Conservation (phyloP, 1,140 invertebrate genomes). For the Lethocerus indicus region DNA sequence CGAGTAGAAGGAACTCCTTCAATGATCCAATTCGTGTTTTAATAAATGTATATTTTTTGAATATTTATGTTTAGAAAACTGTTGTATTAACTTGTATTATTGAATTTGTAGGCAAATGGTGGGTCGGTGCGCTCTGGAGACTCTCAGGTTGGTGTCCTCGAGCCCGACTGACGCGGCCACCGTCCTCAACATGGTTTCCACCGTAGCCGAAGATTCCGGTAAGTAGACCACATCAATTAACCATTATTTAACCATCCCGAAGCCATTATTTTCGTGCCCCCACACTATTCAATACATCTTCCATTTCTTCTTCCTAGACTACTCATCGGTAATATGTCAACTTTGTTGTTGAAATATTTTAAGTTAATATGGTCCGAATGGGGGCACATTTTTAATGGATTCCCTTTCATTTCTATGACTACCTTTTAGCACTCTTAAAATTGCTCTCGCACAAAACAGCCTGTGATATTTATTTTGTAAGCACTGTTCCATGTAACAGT, state of each 20-base stretch:
- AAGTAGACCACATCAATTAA: neutral
- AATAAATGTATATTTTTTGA: neutral
- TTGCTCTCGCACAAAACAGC: too few species aligned
- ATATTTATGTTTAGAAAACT: neutral
- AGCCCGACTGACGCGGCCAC: neutral
- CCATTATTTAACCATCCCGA: neutral
- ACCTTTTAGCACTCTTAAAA: too few species aligned
- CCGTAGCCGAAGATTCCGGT: neutral
- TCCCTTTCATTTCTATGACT: too few species aligned
- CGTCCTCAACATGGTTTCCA: neutral
- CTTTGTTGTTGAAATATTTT: neutral
- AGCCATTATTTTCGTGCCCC: neutral
- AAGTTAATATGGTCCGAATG: too few species aligned
- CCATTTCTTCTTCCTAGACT: neutral
- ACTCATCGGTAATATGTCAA: neutral
- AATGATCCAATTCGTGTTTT: neutral
- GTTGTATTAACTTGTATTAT: neutral
- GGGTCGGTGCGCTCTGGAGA: neutral
- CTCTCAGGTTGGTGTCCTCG: neutral
- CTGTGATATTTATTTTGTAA: too few species aligned
- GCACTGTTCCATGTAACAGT: too few species aligned
- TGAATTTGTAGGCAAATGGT: neutral
- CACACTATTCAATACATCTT: neutral
- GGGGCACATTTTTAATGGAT: neutral
- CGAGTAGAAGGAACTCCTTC: neutral